Conservation (phyloP, 2,797 vertebrate genomes). For the Smutsia gigantea region DNA sequence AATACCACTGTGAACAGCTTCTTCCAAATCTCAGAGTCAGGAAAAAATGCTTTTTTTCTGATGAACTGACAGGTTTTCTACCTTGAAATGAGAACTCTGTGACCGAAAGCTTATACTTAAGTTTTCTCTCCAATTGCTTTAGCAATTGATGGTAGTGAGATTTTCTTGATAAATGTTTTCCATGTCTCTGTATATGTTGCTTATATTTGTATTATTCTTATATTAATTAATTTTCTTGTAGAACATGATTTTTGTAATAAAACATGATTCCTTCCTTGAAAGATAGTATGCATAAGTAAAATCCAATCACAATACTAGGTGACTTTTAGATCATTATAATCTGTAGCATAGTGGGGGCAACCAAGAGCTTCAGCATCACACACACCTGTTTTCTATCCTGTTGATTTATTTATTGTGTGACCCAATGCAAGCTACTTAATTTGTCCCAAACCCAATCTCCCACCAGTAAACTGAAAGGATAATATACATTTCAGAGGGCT, state of each 20-base stretch:
- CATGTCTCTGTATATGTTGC: not conserved
- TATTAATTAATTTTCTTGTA: not conserved
- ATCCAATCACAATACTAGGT: not conserved
- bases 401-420: not conserved
- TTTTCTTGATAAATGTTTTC: not conserved
- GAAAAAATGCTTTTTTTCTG: not conserved
- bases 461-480: not conserved
- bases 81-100: not conserved
- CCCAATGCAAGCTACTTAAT: not conserved
- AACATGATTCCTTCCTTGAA: not conserved
- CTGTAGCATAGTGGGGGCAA: not conserved
- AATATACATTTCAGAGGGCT: not conserved
- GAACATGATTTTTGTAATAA: not conserved
- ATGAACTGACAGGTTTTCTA: conserved; percentile 39
- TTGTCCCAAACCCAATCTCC: not conserved
- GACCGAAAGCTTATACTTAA: not conserved
- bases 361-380: not conserved
- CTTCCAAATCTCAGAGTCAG: not conserved
- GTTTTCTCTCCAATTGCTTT: not conserved
- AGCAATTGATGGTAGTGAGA: not conserved
- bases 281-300: not conserved
- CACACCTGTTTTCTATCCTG: not conserved
- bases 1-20: not conserved
- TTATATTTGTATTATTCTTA: not conserved
- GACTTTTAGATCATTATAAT: not conserved